Evolutionary conservation across 2,888 invertebrate genomes (phyloP).

Genomic region (Conchocele bisecta): DNA sequence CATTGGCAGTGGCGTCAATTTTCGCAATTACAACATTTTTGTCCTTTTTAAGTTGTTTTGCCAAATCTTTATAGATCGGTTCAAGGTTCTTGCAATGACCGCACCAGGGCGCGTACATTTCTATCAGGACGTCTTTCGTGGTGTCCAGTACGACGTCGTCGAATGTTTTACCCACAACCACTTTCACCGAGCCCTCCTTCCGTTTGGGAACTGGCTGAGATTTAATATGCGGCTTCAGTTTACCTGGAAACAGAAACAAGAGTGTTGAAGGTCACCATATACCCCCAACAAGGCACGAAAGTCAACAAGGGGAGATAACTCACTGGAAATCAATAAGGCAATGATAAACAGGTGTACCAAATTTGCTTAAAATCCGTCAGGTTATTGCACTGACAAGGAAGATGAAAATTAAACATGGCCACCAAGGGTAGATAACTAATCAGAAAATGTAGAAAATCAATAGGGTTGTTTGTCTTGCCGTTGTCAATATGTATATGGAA

Average conservation of each 20-base stretch:
- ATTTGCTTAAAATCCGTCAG: no score
- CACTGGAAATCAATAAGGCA: no score
- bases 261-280: no score
- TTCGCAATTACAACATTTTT: slow-evolving; percentile 81
- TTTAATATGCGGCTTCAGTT: slow-evolving; percentile 83
- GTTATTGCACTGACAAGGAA: no score
- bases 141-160: slow-evolving; percentile 84
- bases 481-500: no score
- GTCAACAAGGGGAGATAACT: no score
- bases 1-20: slow-evolving; percentile 84
- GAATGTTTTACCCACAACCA: slow-evolving; percentile 85
- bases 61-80: slow-evolving; percentile 83
- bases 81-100: slow-evolving; percentile 85
- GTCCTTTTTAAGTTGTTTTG: slow-evolving; percentile 77
- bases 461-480: no score
- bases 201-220: slow-evolving; percentile 84
- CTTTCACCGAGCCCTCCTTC: slow-evolving; percentile 84
- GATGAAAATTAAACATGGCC: no score
- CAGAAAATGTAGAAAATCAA: no score
- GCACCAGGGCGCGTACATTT: slow-evolving; percentile 86
- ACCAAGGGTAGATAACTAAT: no score
- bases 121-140: slow-evolving; percentile 85
- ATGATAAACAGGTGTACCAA: no score
- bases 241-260: slow-evolving; percentile 79
- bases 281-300: no score